A percentile compares a stretch with the other conserved stretches of the same genome.
Evolutionary conservation across 2,888 invertebrate species (phyloP).

Genomic region (Phyllotreta striolata): DNA sequence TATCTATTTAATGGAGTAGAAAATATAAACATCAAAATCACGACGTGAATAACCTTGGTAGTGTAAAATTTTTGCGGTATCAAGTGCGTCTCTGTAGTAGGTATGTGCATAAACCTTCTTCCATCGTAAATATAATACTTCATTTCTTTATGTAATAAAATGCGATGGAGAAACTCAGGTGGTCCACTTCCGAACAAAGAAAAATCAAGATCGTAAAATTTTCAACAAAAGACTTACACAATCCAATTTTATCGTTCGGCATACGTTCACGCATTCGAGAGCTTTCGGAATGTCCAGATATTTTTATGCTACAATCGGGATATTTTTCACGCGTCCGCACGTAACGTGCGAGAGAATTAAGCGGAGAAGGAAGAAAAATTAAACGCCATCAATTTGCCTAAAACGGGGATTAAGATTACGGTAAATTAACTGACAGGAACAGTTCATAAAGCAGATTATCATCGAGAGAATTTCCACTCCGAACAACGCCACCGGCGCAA

Average conservation of each 20-base stretch:
- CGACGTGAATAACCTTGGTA: constrained; percentile 6
- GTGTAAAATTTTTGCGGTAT: background rate
- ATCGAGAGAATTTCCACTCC: background rate
- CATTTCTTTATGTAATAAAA: constrained; percentile 32
- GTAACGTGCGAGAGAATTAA: background rate
- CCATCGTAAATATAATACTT: constrained; percentile 31
- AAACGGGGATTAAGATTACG: constrained; percentile 22
- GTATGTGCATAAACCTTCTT: no score
- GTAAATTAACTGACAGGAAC: constrained; percentile 28
- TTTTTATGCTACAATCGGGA: constrained; percentile 8
- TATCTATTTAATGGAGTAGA: no score
- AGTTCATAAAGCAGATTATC: constrained; percentile 30
- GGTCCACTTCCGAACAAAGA: constrained; percentile 37
- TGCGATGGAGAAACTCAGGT: constrained; percentile 32
- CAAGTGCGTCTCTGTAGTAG: constrained; percentile 20
- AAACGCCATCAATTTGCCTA: constrained; percentile 1
- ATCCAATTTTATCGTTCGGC: constrained; percentile 38
- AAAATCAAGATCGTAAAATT: constrained; percentile 38
- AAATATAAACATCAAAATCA: background rate
- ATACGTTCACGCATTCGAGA: constrained; percentile 34
- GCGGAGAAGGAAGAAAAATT: background rate
- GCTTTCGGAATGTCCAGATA: constrained; percentile 29
- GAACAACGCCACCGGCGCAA: constrained; percentile 16
- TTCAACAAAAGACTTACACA: constrained; percentile 37
- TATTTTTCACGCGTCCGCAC: constrained; percentile 14